These are phyloP conservation scores for Oxyruncus cristatus DNA, from an alignment of 2,113 vertebrate genomes.

Conservation along the genomic window DNA sequence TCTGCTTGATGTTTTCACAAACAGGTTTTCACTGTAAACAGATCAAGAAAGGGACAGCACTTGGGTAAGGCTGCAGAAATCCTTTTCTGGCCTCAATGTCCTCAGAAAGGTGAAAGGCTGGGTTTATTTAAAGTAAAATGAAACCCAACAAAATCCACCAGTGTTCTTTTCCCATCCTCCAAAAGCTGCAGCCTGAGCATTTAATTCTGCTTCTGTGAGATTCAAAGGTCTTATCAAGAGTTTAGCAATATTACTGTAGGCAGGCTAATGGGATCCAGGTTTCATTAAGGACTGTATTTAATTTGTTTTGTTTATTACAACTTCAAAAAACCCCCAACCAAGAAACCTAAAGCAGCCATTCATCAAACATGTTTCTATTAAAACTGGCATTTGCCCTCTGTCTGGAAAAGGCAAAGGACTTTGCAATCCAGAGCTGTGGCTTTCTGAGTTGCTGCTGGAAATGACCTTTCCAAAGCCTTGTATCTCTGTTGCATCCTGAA, in stretches of 20 bases:
- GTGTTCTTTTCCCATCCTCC: not conserved
- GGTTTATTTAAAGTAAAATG: not conserved
- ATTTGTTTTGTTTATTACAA: not conserved
- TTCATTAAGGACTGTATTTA: not conserved
- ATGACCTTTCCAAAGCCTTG: conserved; percentile 14
- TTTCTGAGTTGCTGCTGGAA: not conserved
- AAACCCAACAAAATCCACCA: rapidly evolving
- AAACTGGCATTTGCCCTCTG: not conserved
- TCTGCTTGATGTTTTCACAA: not conserved
- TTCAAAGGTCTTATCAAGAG: not conserved
- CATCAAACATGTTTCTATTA: not conserved
- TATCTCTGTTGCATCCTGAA: not conserved
- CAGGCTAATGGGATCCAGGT: not conserved
- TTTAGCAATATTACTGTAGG: not conserved
- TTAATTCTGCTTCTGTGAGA: not conserved
- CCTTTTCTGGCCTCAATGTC: rapidly evolving
- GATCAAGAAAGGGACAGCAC: not conserved
- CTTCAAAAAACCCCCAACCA: not conserved
- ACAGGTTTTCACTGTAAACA: not conserved
- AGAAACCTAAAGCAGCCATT: not conserved
- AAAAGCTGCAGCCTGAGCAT: not conserved
- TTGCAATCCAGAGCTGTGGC: not conserved
- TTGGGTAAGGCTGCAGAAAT: not conserved
- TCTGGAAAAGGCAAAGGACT: conserved; percentile 2
- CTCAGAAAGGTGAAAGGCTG: not conserved